phyloP scores from a whole-genome alignment of 2,888 invertebrate species.

The Hylaea fasciaria region DNA sequence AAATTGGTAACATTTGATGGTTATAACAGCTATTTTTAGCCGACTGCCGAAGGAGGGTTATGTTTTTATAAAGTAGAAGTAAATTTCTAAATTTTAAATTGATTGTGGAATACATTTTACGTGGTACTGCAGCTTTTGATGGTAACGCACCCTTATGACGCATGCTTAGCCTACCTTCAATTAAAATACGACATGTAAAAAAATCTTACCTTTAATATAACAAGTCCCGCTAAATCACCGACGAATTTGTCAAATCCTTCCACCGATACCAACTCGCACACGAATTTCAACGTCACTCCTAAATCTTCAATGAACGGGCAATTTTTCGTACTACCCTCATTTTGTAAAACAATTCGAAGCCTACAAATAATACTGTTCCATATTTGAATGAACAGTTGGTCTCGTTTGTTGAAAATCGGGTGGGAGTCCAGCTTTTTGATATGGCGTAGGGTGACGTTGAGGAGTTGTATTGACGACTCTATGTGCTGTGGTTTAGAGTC shows the following conservation, averaged over 20 bases:
- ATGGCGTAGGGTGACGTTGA: slow-evolving; percentile 66
- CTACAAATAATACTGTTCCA: slow-evolving; percentile 65
- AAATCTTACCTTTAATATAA: slow-evolving; percentile 68
- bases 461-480: slow-evolving; percentile 65
- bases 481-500: slow-evolving; percentile 64
- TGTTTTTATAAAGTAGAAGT: too few species aligned
- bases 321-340: slow-evolving; percentile 45
- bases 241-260: slow-evolving; percentile 66
- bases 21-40: too few species aligned
- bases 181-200: too few species aligned
- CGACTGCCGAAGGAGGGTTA: too few species aligned
- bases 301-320: slow-evolving; percentile 61
- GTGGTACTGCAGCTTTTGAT: too few species aligned
- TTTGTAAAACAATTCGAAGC: slow-evolving; percentile 50
- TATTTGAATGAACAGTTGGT: slow-evolving; percentile 63
- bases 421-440: slow-evolving; percentile 73
- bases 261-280: slow-evolving; percentile 67
- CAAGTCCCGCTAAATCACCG: slow-evolving; percentile 60
- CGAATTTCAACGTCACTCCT: slow-evolving; percentile 61
- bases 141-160: too few species aligned
- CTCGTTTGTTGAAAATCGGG: slow-evolving; percentile 64
- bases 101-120: too few species aligned
- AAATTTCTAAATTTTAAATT: too few species aligned
- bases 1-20: too few species aligned
- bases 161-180: too few species aligned